Base-by-base conservation (phyloP, 2,797 vertebrate genomes). In the Sebastes matsubarae region DNA sequence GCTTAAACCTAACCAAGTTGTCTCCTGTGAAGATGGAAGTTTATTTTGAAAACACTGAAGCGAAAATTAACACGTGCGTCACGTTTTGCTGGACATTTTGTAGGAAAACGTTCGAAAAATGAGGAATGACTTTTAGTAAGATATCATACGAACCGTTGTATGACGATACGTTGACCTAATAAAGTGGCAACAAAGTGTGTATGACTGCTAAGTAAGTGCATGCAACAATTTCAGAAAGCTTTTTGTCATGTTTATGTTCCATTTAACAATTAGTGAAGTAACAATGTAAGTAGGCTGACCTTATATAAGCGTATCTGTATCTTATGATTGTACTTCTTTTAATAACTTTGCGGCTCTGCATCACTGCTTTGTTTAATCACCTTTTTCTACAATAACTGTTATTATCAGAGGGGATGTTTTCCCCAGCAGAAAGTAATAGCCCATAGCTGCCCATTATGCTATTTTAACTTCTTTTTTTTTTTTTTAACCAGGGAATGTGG, bases 281-380 rank as follows among this genome's bases (percentile, higher is more conserved):
- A 18, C 32, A 59, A 6, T 30, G 9, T 11, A 24, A 69, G 63
- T 8, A 60, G 6, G 2, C 18, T 50, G 60, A 54, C 60, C 42
- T 64, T n/a, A 25, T 22, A 7, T 38, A 32, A 27, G 27, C 30
- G 38, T 9, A 25, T 86, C n/a, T 71, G 46, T 57, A 25, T 78
- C 60, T 74, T 67, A 16, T 60, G 50, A 68, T 60, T 61, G 32
- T 18, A 69, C 36, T 65, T 59, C 24, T 68, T 86, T 84, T 71
- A 75, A 77, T 84, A 73, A 68, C 69, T 58, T 59, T 66, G 70
- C 65, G 29, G 71, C 68, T 78, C 30, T 78, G 86, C 84, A 72
- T 70, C 25, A 13, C 20, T 82, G 68, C 77, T 81, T 85, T 80
- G 75, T 77, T 82, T 79, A 79, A 81, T 81, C 78, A 57, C 65